Conservation (phyloP, 2,888 invertebrate species). For the Deilephila elpenor region DNA sequence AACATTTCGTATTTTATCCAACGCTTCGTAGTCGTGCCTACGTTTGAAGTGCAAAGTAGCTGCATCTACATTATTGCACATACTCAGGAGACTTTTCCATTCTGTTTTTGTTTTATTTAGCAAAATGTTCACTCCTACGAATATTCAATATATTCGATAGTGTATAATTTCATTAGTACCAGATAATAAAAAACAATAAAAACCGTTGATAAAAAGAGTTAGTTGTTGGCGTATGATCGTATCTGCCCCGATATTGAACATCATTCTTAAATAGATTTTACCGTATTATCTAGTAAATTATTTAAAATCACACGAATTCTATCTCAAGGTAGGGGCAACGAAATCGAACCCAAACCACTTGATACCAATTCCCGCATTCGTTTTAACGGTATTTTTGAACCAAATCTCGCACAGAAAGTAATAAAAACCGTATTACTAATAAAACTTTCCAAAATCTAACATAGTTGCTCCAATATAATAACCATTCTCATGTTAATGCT, state of each 20-base stretch:
- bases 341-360: not conserved
- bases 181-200: too few relatives aligned
- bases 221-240: too few relatives aligned
- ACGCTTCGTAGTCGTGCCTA: not conserved
- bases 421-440: conserved; percentile 19
- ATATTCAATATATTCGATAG: too few relatives aligned
- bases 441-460: not conserved
- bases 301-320: too few relatives aligned
- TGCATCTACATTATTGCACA: not conserved
- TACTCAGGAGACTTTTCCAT: too few relatives aligned
- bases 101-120: too few relatives aligned
- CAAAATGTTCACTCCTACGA: too few relatives aligned
- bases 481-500: conserved; percentile 23
- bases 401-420: conserved; percentile 7
- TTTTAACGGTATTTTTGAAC: conserved; percentile 18
- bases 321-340: not conserved
- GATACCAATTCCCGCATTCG: conserved; percentile 12
- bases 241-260: too few relatives aligned
- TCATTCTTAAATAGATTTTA: too few relatives aligned
- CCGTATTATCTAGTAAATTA: too few relatives aligned
- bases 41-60: not conserved
- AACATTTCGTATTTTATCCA: not conserved
- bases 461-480: conserved; percentile 20
- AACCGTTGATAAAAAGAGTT: too few relatives aligned
- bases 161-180: too few relatives aligned